Percentiles rank a stretch among this genome's conserved stretches.
phyloP scores from a whole-genome alignment of 2,113 vertebrate species.

The Callipepla squamata region DNA sequence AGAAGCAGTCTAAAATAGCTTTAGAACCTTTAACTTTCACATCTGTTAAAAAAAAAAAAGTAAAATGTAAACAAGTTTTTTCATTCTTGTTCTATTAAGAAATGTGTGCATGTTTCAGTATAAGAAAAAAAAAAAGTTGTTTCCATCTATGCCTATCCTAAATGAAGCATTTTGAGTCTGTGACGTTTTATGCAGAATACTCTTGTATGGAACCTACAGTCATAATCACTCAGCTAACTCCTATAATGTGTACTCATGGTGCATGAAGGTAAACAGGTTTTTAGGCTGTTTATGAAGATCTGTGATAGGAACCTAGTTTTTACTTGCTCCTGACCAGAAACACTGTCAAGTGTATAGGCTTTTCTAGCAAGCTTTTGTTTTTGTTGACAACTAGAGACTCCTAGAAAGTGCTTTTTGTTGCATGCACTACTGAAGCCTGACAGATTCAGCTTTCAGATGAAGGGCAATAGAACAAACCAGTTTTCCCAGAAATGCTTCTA shows the following conservation, averaged over 20 bases:
- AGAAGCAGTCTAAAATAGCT: background rate
- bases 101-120: accelerated
- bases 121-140: background rate
- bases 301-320: background rate
- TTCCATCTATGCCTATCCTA: background rate
- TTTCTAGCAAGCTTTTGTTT: background rate
- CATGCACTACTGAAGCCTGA: background rate
- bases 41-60: background rate
- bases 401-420: background rate
- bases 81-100: background rate
- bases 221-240: background rate
- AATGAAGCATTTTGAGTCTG: background rate
- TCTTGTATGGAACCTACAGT: background rate
- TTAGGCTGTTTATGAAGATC: background rate
- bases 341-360: background rate
- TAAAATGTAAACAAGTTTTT: background rate
- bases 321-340: background rate
- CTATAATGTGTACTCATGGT: background rate
- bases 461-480: background rate
- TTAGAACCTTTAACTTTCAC: background rate
- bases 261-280: background rate
- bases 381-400: background rate
- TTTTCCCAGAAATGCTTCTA: background rate
- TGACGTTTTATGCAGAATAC: background rate
- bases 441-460: slow-evolving; percentile 1